A percentile compares a stretch with the other conserved stretches of the same genome.
phyloP scores from a whole-genome alignment of 2,888 invertebrate genomes.

The Drosophila villosipedis region DNA sequence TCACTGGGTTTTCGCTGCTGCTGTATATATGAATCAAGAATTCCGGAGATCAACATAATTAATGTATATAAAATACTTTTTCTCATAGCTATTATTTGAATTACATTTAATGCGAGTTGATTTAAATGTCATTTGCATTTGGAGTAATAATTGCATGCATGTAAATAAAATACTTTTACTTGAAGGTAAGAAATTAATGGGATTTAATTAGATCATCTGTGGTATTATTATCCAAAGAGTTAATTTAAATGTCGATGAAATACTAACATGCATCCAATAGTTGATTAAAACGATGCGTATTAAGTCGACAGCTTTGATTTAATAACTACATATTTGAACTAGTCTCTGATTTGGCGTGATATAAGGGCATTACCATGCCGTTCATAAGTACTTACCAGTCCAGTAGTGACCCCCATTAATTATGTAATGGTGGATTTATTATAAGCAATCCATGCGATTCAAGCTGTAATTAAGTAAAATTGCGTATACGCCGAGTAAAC shows the following conservation, averaged over 20 bases:
- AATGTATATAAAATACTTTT: neutral
- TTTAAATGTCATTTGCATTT: neutral
- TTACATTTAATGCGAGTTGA: neutral
- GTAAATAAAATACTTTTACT: neutral
- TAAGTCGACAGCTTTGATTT: neutral
- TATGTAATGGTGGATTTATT: slow-evolving; percentile 21
- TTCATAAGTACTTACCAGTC: neutral
- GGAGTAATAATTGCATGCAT: neutral
- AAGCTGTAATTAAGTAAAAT: slow-evolving; percentile 38
- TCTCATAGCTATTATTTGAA: neutral
- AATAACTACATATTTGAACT: neutral
- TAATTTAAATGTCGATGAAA: neutral
- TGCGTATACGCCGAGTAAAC: slow-evolving; percentile 28
- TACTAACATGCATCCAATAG: neutral
- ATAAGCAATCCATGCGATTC: slow-evolving; percentile 27
- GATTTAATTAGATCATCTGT: neutral
- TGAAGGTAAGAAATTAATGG: neutral
- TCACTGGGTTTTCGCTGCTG: neutral
- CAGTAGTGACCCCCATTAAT: slow-evolving; percentile 16
- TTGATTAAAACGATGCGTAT: neutral
- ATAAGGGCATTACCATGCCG: neutral
- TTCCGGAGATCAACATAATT: neutral
- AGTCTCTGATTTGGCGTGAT: slow-evolving; percentile 3
- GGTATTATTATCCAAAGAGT: neutral
- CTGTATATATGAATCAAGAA: neutral